Evolutionary conservation across 2,113 vertebrate genomes (phyloP), one percentile per base, ranked within the genome.

Genomic region (Electrona antarctica): DNA sequence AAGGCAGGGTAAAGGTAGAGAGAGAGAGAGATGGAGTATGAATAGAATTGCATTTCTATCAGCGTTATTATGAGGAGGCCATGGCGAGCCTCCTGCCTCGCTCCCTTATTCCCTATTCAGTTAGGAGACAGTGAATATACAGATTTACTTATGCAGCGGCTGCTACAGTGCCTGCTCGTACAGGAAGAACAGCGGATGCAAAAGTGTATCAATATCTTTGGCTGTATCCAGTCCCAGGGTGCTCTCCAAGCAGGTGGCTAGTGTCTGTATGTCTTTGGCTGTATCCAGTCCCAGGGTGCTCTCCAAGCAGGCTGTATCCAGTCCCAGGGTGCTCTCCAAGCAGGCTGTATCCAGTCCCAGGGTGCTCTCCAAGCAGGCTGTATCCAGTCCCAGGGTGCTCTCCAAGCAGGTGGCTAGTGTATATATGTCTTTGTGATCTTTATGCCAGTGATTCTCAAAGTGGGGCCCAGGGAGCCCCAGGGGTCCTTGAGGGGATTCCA

Each of bases 351-450:
- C n/a, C 2, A n/a, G 62, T 76, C 71, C 78, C 78, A 71, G 59
- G 71, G 68, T 80, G 59, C n/a, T n/a, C n/a, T n/a, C n/a, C n/a
- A n/a, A n/a, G n/a, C n/a, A n/a, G 54, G 71, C 74, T 79, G 51
- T 61, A 58, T 46, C n/a, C 2, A n/a, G 62, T 76, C 71, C 78
- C 78, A 71, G 59, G 71, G 68, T 80, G 59, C 60, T 81, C 60
- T 2, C 59, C 4, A 10, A 85, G 76, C 73, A 79, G 82, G 81
- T 79, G 73, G 78, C 80, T 51, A 29, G 50, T 65, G 55, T 85
- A 72, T 65, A 51, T 85, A 72, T 88, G 83, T 74, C 82, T 81
- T 78, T 81, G 83, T 78, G 72, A 82, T 88, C 68, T 75, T 79
- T 85, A 78, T 71, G 74, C 33, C 33, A 41, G 33, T 41, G 33